Percentiles rank a stretch among this genome's conserved stretches.
These are phyloP conservation scores for Oriolus oriolus DNA, from an alignment of 2,113 vertebrate species.

Conservation along the genomic window DNA sequence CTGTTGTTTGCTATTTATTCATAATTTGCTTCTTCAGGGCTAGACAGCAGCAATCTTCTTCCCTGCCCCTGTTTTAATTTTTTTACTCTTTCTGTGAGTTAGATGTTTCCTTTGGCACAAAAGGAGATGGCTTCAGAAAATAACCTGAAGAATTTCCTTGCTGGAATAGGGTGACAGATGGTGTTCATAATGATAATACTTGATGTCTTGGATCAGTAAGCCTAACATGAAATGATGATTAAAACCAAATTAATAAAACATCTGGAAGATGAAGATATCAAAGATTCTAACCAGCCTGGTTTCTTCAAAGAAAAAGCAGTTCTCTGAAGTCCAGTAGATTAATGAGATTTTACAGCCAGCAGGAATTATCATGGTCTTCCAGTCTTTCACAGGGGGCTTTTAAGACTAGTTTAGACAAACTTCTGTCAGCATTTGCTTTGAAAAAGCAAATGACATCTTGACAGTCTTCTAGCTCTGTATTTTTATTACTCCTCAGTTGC, in stretches of 20 bases:
- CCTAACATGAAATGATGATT: slow-evolving; percentile 32
- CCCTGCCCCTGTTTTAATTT: not conserved
- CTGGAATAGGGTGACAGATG: slow-evolving; percentile 30
- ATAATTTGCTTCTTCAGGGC: not conserved
- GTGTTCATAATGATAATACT: slow-evolving; percentile 34
- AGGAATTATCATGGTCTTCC: slow-evolving; percentile 40
- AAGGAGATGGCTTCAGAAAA: slow-evolving; percentile 17
- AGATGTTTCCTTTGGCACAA: not conserved
- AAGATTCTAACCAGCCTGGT: slow-evolving; percentile 30
- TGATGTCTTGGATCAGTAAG: slow-evolving; percentile 42
- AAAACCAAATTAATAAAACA: slow-evolving; percentile 63
- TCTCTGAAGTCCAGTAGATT: slow-evolving; percentile 39
- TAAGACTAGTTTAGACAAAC: slow-evolving; percentile 29
- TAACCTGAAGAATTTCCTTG: slow-evolving; percentile 28
- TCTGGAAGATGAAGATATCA: slow-evolving; percentile 58
- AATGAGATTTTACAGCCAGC: slow-evolving; percentile 34
- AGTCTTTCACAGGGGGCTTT: slow-evolving; percentile 15
- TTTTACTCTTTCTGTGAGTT: not conserved
- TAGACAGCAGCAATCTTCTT: not conserved
- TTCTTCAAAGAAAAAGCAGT: slow-evolving; percentile 45
- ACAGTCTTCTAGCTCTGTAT: not conserved
- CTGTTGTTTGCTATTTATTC: not conserved
- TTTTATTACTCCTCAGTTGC: not conserved
- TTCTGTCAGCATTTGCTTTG: slow-evolving; percentile 18
- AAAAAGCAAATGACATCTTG: not conserved